Base-by-base conservation (phyloP, 2,113 vertebrate species). In the Cariama cristata region DNA sequence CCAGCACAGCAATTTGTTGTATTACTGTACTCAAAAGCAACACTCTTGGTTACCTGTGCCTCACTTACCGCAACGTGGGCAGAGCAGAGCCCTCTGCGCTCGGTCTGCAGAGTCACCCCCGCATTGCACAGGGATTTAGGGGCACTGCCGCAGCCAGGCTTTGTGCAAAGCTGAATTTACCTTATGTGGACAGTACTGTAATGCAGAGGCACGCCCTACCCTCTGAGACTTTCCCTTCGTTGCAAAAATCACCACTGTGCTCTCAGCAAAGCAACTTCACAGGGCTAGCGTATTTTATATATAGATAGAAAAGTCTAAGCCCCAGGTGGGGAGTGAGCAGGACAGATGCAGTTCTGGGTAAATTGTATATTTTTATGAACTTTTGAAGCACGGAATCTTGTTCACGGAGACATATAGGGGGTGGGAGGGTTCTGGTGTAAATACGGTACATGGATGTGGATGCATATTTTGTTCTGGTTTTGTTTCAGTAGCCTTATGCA, bases 351-450 rank as follows among this genome's bases (percentile, higher is more conserved):
- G 80, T 92, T 94, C 81, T 95, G 96, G 96, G 91, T 68, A 97
- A 96, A 98, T 67, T 97, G 96, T 98, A 86, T 98, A 97, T 98
- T 98, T 98, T 98, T 98, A 97, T 97, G 98, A 96, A 97, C 76
- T 97, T 94, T 83, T 85, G 72, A 91, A 97, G 97, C 96, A 93
- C 40, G 24, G 91, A 90, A 87, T 92, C 91, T 94, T 45, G 59
- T 95, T 96, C 90, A 82, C 42, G 7, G 84, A 89, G 90, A 93
- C 24, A 15, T 80, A n/a, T 24, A 53, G 33, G 92, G 93, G 91
- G 82, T 52, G 92, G 95, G 96, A 81, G 94, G 86, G 86, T 68
- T 76, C 79, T 64, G 79, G 40, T 96, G 94, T 97, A 85, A 60
- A 66, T 88, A 58, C 0, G 40, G 86, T 17, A 66, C 45, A 1